phyloP scores from a whole-genome alignment of 2,113 vertebrate genomes.

The Gavialis gangeticus region DNA sequence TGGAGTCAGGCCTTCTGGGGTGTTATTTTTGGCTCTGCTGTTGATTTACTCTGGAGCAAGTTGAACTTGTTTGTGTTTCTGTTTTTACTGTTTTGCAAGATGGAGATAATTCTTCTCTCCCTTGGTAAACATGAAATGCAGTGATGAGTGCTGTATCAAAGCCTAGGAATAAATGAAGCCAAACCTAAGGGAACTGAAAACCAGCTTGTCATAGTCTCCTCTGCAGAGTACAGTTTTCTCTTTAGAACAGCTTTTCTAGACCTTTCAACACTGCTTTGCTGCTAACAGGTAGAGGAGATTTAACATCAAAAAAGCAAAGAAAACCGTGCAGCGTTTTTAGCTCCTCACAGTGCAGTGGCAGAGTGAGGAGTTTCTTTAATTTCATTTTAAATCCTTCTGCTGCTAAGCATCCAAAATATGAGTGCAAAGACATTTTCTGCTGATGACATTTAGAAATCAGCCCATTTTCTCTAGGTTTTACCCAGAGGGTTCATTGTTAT shows the following conservation, averaged over 20 bases:
- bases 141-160: neutral
- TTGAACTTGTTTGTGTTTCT: neutral
- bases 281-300: neutral
- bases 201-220: neutral
- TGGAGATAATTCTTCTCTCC: neutral
- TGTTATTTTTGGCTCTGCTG: neutral
- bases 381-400: slow-evolving; percentile 21
- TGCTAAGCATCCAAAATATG: neutral
- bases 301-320: neutral
- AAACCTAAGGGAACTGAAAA: neutral
- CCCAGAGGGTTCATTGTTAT: neutral
- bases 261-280: neutral
- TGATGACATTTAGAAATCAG: slow-evolving; percentile 27
- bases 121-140: neutral
- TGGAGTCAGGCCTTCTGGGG: neutral
- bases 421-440: slow-evolving; percentile 25
- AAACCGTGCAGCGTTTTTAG: accelerated
- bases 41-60: neutral
- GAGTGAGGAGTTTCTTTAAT: neutral
- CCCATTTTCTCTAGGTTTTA: neutral
- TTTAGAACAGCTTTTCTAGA: neutral
- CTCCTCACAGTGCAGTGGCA: neutral
- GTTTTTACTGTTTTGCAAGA: neutral
- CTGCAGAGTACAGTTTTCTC: neutral
- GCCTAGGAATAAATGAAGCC: neutral